Evolutionary conservation across 1,140 invertebrate genomes (phyloP), one percentile per base, ranked within the genome.

Genomic region (Frieseomelitta varia): DNA sequence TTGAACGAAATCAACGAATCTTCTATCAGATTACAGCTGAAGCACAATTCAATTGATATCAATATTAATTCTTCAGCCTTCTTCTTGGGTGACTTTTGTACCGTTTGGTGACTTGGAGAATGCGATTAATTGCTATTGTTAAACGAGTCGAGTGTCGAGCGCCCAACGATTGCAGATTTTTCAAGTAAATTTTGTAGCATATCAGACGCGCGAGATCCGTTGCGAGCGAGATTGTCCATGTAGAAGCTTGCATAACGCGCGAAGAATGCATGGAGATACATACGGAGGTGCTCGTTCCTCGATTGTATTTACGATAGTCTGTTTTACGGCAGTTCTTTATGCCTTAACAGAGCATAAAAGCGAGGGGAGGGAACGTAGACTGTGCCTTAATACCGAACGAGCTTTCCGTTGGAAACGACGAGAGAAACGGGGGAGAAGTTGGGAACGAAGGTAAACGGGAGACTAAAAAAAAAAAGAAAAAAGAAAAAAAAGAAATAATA

Each of bases 241-340:
- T 78, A 78, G 71, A 78, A 83, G 21, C 55, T 30, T 39, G 81
- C 39, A 53, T 83, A 83, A 61, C 67, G 75, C 75, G n/a, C 34
- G 30, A 47, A 63, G 6, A 81, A 81, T 15, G 56, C 24, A 27
- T 17, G 3, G 39, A 39, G 76, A 72, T 72, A 84, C 2, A 39
- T 39, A 68, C 77, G 51, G 19, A 14, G 61, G 56, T 39, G 51
- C n/a, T 74, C 75, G 65, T 69, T 55, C 30, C 71, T 80, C 85
- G 87, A 89, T 86, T 88, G 84, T 88, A 80, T 89, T 89, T 88
- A 86, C 81, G 88, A 84, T 85, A 88, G 63, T 76, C 78, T 69
- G 88, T 86, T 89, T 83, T 88, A 89, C 85, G 88, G 73, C 79
- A 71, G 81, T 86, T 86, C 88, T 88, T 88, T 79, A 78, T 82